These are phyloP conservation scores for Rhagoletis zephyria DNA, from an alignment of 1,140 invertebrate genomes.

Conservation along the genomic window DNA sequence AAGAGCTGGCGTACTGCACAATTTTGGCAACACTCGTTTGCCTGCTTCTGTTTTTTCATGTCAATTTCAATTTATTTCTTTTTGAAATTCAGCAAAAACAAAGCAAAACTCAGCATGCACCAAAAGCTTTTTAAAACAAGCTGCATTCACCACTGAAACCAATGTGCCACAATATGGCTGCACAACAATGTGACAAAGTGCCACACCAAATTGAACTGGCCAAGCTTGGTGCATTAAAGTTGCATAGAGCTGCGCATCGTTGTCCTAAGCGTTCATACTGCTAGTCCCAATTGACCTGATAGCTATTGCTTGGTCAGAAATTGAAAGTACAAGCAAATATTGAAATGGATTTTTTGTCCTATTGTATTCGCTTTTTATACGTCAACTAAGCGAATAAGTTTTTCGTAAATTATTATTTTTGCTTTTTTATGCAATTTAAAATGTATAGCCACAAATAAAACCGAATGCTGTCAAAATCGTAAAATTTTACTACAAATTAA, in stretches of 20 bases:
- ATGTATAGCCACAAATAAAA: no score
- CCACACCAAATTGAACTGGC: background rate
- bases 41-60: background rate
- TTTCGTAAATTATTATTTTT: no score
- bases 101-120: no score
- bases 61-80: slow-evolving; percentile 20
- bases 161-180: background rate
- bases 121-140: no score
- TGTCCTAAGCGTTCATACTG: background rate
- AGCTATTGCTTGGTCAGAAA: background rate
- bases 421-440: no score
- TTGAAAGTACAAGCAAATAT: background rate
- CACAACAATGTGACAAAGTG: slow-evolving; percentile 30
- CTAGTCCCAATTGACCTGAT: slow-evolving; percentile 8
- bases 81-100: background rate
- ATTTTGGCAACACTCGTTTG: background rate
- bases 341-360: background rate
- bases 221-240: background rate
- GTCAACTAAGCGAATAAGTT: no score
- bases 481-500: no score
- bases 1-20: background rate
- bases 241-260: background rate
- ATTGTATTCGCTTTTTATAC: no score
- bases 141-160: background rate
- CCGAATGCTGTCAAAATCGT: no score